Evolutionary conservation across 2,888 invertebrate genomes (phyloP).

Genomic region (Cephus pygmeus): DNA sequence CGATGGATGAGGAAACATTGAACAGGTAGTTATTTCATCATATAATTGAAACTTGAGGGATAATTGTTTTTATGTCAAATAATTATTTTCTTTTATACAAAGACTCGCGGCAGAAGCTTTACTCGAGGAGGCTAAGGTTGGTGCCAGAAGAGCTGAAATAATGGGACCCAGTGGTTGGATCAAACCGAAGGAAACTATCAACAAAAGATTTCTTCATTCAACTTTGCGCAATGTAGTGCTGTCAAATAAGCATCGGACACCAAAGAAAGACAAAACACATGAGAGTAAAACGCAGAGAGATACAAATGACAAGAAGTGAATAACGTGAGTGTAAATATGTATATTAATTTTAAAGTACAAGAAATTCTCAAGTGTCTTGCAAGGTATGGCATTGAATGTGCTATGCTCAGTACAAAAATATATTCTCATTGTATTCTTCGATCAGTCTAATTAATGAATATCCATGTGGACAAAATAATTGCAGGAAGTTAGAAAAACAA

Average conservation of each 20-base stretch:
- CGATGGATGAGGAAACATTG: slow-evolving; percentile 56
- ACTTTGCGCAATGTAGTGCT: slow-evolving; percentile 58
- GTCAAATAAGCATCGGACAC: slow-evolving; percentile 47
- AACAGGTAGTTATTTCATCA: slow-evolving; percentile 40
- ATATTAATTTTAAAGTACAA: background rate
- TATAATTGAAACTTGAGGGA: background rate
- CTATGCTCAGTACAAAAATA: background rate
- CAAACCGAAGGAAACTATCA: slow-evolving; percentile 60
- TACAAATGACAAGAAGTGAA: background rate
- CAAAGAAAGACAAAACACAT: slow-evolving; percentile 28
- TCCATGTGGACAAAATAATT: background rate
- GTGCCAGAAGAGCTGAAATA: slow-evolving; percentile 58
- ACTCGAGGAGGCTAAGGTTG: slow-evolving; percentile 59
- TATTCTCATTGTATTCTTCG: background rate
- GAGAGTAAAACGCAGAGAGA: slow-evolving; percentile 25
- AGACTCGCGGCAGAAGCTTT: slow-evolving; percentile 62
- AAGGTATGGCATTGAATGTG: background rate
- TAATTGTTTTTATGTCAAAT: background rate
- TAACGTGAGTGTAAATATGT: background rate
- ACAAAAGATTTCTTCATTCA: slow-evolving; percentile 61
- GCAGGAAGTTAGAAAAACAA: background rate
- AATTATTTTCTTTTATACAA: slow-evolving; percentile 1
- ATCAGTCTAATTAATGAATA: background rate
- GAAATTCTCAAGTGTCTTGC: background rate
- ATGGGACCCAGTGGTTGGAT: slow-evolving; percentile 64